Base-by-base conservation (phyloP, 2,888 invertebrate genomes). In the Pseudococcus longispinus region DNA sequence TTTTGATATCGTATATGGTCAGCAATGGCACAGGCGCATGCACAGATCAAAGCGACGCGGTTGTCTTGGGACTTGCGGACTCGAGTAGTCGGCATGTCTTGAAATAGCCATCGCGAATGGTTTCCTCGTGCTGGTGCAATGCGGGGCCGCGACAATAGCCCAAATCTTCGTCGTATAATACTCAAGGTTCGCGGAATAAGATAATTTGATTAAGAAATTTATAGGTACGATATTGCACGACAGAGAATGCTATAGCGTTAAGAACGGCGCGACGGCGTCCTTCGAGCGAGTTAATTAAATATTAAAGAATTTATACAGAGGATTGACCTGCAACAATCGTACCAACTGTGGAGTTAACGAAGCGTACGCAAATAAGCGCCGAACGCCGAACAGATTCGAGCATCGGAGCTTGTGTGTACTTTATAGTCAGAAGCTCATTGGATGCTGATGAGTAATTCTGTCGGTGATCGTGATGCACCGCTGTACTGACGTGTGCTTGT, bases 241-340 rank as follows among this genome's bases (percentile, higher is more conserved):
- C 15, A 13, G 32, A 70, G 15, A 70, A 70, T 26, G 15, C 74
- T 37, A 29, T 4, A 32, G 32, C 74, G 74, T 37, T 74, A 9
- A 32, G 74, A 74, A n/a, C 29, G 51, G 1, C 8, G 13, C 46
- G 46, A 37, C 13, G n/a, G 42, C 42, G 77, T 20, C 77, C 77
- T 80, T 80, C 77, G 77, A 80, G 42, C 42, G 77, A 37, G 77
- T 29, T 80, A 80, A 80, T 80, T 80, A 80, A 80, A 80, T 80
- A 32, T 80, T 29, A 42, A 80, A n/a, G 77, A 80, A 80, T 80
- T 80, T 80, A 80, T 13, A 74, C 74, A 29, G 77, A 42, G 77
- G 77, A 80, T 42, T 80, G 77, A 80, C 77, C 77, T 80, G 77
- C 42, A 42, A 80, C 77, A 80, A 80, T 80, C 15, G 77, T 80